Conservation (phyloP, 1,140 invertebrate species). For the Rhopalosiphum padi region DNA sequence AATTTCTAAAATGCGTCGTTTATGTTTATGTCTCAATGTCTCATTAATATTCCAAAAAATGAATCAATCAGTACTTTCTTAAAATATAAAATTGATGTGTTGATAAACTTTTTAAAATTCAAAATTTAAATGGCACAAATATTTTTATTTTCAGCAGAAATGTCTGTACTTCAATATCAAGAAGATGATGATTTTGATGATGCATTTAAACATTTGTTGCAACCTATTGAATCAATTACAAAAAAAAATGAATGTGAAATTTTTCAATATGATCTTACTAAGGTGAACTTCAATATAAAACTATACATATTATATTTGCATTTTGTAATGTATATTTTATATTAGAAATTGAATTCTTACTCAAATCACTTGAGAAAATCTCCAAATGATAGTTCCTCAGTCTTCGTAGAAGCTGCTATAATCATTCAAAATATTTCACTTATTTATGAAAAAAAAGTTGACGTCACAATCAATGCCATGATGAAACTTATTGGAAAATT, state of each 20-base stretch:
- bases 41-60: background rate
- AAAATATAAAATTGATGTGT: too few relatives aligned
- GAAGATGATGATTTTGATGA: slow-evolving; percentile 51
- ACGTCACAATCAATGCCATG: slow-evolving; percentile 64
- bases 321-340: background rate
- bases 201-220: slow-evolving; percentile 49
- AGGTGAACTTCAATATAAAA: background rate
- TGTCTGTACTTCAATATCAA: background rate
- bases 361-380: slow-evolving; percentile 56
- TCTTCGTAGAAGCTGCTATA: slow-evolving; percentile 68
- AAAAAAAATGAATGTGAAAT: slow-evolving; percentile 6
- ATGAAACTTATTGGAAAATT: slow-evolving; percentile 64
- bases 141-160: background rate
- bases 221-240: background rate
- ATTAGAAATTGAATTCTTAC: slow-evolving; percentile 59
- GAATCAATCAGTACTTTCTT: background rate
- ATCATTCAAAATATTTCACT: slow-evolving; percentile 66
- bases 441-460: slow-evolving; percentile 68
- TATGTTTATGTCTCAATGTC: background rate
- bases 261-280: slow-evolving; percentile 33
- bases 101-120: too few relatives aligned
- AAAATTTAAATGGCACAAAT: background rate
- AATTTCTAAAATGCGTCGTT: background rate
- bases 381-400: slow-evolving; percentile 64
- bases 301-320: too few relatives aligned